Percentiles rank a stretch among this genome's conserved stretches.
These are phyloP conservation scores for Ascidia mentula DNA, from an alignment of 23 tunicate species.

Conservation along the genomic window DNA sequence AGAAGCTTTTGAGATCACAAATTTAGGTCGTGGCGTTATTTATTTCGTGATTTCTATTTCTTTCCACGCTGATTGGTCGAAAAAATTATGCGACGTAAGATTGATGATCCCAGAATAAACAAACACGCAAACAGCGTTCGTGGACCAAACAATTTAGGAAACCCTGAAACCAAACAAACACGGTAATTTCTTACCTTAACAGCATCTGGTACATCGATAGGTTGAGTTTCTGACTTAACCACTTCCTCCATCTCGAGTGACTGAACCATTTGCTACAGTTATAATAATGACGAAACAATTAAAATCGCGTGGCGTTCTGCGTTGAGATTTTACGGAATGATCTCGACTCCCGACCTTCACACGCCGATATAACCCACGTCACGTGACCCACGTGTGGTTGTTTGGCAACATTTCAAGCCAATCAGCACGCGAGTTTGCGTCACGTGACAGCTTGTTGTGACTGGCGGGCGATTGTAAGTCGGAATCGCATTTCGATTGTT, in stretches of 20 bases:
- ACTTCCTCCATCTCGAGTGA: background rate
- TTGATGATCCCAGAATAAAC: too few species aligned
- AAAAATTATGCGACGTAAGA: too few species aligned
- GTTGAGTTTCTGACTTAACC: background rate
- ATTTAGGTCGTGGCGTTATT: too few species aligned
- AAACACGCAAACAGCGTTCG: background rate
- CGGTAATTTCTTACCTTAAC: background rate
- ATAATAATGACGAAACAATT: background rate
- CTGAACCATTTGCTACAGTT: background rate
- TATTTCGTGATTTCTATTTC: too few species aligned
- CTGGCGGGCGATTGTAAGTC: background rate
- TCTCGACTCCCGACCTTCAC: too few species aligned
- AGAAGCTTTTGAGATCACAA: too few species aligned
- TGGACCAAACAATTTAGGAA: background rate
- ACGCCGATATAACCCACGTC: background rate
- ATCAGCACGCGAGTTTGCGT: background rate
- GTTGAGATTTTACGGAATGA: background rate
- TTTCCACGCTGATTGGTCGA: too few species aligned
- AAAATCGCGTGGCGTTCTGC: background rate
- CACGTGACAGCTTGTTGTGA: background rate
- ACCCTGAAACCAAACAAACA: background rate
- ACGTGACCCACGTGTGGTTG: constrained; percentile 6
- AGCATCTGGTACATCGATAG: background rate
- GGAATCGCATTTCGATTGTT: constrained; percentile 5
- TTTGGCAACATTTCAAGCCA: background rate